These are phyloP conservation scores for Etheostoma spectabile DNA, from an alignment of 2,113 vertebrate genomes.

Conservation along the genomic window DNA sequence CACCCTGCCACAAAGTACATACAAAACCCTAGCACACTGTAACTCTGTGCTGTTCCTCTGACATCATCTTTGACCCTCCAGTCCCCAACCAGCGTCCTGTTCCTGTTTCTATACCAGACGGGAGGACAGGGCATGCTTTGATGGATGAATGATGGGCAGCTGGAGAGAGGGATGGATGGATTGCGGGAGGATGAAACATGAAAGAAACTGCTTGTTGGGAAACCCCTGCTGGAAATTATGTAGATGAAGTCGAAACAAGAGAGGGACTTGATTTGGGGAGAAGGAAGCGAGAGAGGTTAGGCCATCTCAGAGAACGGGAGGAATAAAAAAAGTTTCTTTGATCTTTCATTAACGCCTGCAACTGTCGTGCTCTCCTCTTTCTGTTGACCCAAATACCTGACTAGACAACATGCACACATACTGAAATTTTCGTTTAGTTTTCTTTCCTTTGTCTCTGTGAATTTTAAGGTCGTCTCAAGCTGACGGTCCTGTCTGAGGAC, in stretches of 20 bases:
- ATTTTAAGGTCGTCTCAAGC: slow-evolving; percentile 84
- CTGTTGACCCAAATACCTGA: slow-evolving; percentile 19
- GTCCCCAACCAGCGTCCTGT: slow-evolving; percentile 75
- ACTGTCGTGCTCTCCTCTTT: slow-evolving; percentile 13
- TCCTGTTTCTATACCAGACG: slow-evolving; percentile 65
- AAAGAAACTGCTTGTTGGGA: slow-evolving; percentile 82
- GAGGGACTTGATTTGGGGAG: slow-evolving; percentile 72
- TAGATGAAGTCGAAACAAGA: slow-evolving; percentile 80
- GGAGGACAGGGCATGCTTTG: slow-evolving; percentile 83
- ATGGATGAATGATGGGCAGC: slow-evolving; percentile 70
- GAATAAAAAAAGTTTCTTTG: slow-evolving; percentile 56
- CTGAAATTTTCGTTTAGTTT: not conserved
- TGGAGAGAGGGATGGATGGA: slow-evolving; percentile 66
- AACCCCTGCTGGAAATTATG: slow-evolving; percentile 84
- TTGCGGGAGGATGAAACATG: slow-evolving; percentile 59
- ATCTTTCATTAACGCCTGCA: slow-evolving; percentile 52
- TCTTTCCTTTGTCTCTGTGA: slow-evolving; percentile 21
- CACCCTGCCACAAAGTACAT: slow-evolving; percentile 34
- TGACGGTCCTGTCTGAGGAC: slow-evolving; percentile 91
- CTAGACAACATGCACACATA: slow-evolving; percentile 14
- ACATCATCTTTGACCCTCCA: slow-evolving; percentile 72
- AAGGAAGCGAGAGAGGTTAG: slow-evolving; percentile 61
- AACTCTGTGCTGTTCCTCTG: slow-evolving; percentile 62
- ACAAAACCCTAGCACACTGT: slow-evolving; percentile 57
- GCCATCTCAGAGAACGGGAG: slow-evolving; percentile 15